phyloP scores from a whole-genome alignment of 2,888 invertebrate genomes.

The Acrocyrtus sp. region DNA sequence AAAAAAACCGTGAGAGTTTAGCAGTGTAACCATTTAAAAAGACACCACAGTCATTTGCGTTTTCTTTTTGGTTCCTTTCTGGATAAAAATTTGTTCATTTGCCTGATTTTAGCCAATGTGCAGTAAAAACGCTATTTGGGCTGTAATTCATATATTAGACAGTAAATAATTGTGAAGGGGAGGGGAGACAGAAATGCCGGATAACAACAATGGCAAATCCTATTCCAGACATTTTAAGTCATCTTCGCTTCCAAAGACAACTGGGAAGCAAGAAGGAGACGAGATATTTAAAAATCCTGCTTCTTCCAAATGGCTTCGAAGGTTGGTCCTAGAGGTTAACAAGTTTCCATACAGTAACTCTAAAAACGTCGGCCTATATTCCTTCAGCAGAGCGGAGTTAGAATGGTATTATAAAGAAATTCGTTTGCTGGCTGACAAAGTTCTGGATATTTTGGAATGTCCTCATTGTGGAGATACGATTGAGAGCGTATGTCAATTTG shows the following conservation, averaged over 20 bases:
- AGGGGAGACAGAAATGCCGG: no score
- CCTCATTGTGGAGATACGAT: conserved; percentile 33
- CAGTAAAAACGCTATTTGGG: no score
- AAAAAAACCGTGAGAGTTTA: no score
- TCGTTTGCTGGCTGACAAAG: conserved; percentile 22
- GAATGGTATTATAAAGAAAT: conserved; percentile 42
- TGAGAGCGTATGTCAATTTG: conserved; percentile 14
- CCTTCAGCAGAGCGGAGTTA: conserved; percentile 16
- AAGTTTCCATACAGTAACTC: conserved; percentile 35
- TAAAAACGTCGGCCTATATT: conserved; percentile 18
- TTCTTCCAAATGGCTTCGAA: conserved; percentile 25
- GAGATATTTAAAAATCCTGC: no score
- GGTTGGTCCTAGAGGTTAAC: conserved; percentile 30
- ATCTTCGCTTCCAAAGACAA: background rate
- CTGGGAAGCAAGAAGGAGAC: no score
- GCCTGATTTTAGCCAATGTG: no score
- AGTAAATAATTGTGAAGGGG: no score
- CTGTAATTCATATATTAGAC: no score
- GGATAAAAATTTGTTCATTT: no score
- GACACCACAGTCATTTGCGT: no score
- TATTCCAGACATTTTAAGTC: background rate
- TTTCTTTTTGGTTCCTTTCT: no score
- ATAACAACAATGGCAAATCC: conserved; percentile 27
- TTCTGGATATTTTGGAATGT: conserved; percentile 37
- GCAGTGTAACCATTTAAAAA: no score